Base-by-base conservation (phyloP, 2,888 invertebrate species). In the Trichopria drosophilae region DNA sequence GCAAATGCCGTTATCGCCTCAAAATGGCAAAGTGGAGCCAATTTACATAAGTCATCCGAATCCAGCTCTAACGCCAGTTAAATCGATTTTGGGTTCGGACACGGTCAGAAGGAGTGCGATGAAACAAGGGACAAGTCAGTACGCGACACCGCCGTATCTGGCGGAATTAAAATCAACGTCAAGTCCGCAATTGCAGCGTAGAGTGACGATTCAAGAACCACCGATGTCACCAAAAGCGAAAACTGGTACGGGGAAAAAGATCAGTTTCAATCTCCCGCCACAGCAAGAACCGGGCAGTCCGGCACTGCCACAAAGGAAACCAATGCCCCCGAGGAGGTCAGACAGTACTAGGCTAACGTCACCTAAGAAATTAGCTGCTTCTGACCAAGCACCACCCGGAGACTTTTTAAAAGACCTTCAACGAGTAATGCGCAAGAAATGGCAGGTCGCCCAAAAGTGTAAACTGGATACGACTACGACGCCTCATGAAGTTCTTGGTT, bases 401-500 rank as follows among this genome's bases (percentile, higher is more conserved):
- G 90, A 90, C 51, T 93, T 94, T 68, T 79, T 94, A 34, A 88
- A 89, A 69, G 93, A 94, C 73, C 78, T 94, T 37, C 93, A 94
- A 69, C 81, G 93, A 42, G 93, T 94, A 0, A 93, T 94, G 90
- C 82, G 90, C 59, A 93, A 93, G 69, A 94, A 94, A 68, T 90
- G 90, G 90, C 90, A 92, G 67, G 92, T 93, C 1, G 93, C 93
- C 3, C 93, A 94, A 68, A 93, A 93, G 71, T 92, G 93, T 69
- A 90, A 92, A 74, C 77, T 88, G 18, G 93, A 93, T 72, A 85
- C 87, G 10, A 84, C 87, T n/a, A 90, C 91, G 1, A 90, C 90
- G 28, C 93, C 93, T 0, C 92, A 93, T 68, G 92, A 93, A 72
- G 93, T 94, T 2, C 81, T 94, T 6, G 93, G 93, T 1, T 93